phyloP scores from a whole-genome alignment of 2,888 invertebrate genomes.

The Ferrisia virgata region DNA sequence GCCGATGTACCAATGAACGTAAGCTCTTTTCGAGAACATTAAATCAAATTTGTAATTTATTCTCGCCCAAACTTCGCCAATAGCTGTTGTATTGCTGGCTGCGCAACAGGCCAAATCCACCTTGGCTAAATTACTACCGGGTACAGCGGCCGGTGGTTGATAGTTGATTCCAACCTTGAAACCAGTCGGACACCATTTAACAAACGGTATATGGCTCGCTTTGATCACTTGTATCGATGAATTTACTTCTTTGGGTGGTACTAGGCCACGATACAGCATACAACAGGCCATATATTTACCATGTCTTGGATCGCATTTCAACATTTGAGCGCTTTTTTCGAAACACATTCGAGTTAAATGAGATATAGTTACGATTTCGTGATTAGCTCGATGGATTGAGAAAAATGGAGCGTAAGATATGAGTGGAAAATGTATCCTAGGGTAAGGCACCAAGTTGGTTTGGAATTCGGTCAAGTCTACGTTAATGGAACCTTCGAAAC shows the following conservation, averaged over 20 bases:
- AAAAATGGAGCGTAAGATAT: conserved; percentile 29
- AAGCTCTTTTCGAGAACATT: conserved; percentile 34
- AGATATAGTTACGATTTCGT: background rate
- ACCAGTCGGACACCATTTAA: conserved; percentile 33
- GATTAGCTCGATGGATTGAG: background rate
- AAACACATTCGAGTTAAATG: conserved; percentile 21
- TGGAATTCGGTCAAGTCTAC: conserved; percentile 35
- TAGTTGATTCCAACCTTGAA: conserved; percentile 33
- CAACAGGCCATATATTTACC: conserved; percentile 36
- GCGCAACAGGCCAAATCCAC: conserved; percentile 23
- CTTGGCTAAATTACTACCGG: background rate
- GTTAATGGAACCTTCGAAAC: conserved; percentile 32
- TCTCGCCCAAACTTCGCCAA: conserved; percentile 27
- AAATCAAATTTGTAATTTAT: conserved; percentile 28
- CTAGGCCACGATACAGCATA: conserved; percentile 25
- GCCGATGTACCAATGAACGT: conserved; percentile 33
- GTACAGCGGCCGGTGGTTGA: conserved; percentile 24
- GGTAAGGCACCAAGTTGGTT: conserved; percentile 27
- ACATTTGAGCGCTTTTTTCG: background rate
- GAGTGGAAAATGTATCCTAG: conserved; percentile 21
- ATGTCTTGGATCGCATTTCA: conserved; percentile 6
- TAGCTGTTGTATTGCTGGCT: conserved; percentile 27
- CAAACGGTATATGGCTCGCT: conserved; percentile 6
- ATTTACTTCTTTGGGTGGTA: conserved; percentile 32
- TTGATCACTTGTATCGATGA: conserved; percentile 7